phyloP scores from a whole-genome alignment of 1,140 invertebrate species.

The Nylanderia fulva region DNA sequence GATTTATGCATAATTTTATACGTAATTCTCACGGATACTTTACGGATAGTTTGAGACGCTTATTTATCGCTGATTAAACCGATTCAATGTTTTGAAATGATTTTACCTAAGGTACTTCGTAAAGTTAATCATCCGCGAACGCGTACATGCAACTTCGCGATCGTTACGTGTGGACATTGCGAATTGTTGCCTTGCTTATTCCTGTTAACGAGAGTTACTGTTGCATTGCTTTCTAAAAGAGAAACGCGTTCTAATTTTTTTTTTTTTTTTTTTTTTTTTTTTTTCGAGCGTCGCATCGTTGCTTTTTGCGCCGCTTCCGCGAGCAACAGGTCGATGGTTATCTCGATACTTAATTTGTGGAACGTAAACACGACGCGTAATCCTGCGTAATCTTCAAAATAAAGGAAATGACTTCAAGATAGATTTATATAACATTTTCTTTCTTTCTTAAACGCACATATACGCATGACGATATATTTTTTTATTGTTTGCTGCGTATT shows the following conservation, averaged over 20 bases:
- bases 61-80: conserved; percentile 39
- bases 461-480: background rate
- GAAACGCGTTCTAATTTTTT: conserved; percentile 47
- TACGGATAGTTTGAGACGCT: conserved; percentile 22
- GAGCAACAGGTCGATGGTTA: conserved; percentile 5
- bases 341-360: conserved; percentile 7
- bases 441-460: background rate
- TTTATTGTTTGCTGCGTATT: background rate
- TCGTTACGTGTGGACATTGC: background rate
- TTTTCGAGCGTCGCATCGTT: conserved; percentile 16
- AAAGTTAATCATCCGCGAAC: conserved; percentile 46
- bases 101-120: background rate
- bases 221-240: conserved; percentile 62
- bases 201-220: conserved; percentile 40
- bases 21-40: background rate
- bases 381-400: background rate
- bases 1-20: conserved; percentile 11
- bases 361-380: background rate
- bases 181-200: conserved; percentile 48
- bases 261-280: conserved; percentile 20
- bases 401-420: background rate
- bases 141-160: conserved; percentile 25
- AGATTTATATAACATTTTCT: background rate
- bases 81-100: conserved; percentile 51
- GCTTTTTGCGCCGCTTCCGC: conserved; percentile 18